Evolutionary conservation across 2,888 invertebrate genomes (phyloP).

Genomic region (Drosophila emarginata): DNA sequence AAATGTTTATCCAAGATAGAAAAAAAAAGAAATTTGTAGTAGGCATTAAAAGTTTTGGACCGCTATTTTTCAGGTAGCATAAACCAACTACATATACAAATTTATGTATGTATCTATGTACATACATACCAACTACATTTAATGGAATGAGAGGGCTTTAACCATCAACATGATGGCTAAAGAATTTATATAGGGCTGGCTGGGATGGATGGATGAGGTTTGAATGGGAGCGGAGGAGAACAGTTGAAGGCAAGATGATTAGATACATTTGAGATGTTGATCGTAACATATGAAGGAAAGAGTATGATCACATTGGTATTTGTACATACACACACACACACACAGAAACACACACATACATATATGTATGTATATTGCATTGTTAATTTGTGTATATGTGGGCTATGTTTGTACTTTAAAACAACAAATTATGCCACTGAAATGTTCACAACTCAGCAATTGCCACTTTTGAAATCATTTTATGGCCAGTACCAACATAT

Average conservation of each 20-base stretch:
- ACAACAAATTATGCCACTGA: slow-evolving; percentile 29
- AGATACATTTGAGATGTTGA: slow-evolving; percentile 59
- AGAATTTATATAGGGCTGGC: background rate
- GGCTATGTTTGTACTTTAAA: background rate
- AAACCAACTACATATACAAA: slow-evolving; percentile 40
- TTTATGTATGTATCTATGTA: too few relatives aligned
- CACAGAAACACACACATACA: background rate
- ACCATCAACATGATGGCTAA: slow-evolving; percentile 2
- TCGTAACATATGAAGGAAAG: slow-evolving; percentile 48
- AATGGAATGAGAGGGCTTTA: slow-evolving; percentile 15
- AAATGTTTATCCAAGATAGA: slow-evolving; percentile 71
- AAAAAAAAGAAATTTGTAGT: slow-evolving; percentile 43
- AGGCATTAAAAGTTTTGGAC: slow-evolving; percentile 68
- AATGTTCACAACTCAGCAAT: slow-evolving; percentile 27
- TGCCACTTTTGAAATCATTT: slow-evolving; percentile 27
- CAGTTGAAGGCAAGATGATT: slow-evolving; percentile 39
- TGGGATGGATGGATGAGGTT: slow-evolving; percentile 14
- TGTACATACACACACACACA: slow-evolving; percentile 18
- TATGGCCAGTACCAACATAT: slow-evolving; percentile 2
- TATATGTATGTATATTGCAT: background rate
- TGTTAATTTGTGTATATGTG: background rate
- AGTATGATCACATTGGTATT: slow-evolving; percentile 57
- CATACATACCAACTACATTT: too few relatives aligned
- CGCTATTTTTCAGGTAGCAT: slow-evolving; percentile 71
- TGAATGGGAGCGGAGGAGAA: too few relatives aligned